Percentiles rank a stretch among this genome's conserved stretches.
Evolutionary conservation across 2,888 invertebrate genomes (phyloP).

Genomic region (Keiferia lycopersicella): DNA sequence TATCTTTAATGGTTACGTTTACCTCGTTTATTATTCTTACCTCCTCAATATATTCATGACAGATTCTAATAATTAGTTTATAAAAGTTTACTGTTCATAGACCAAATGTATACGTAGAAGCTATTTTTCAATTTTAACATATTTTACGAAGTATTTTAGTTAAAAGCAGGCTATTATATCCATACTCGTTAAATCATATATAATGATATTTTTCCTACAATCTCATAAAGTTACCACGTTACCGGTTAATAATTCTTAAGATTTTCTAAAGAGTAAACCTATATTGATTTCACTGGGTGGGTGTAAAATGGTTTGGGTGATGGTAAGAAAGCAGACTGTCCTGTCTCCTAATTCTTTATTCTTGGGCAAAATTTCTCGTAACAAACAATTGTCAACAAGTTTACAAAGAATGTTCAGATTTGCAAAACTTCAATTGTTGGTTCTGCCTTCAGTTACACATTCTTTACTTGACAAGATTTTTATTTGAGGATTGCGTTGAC

Average conservation of each 20-base stretch:
- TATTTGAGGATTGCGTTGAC: not conserved
- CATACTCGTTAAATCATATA: slow-evolving; percentile 42
- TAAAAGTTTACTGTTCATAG: slow-evolving; percentile 25
- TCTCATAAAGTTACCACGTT: slow-evolving; percentile 33
- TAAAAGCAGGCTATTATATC: slow-evolving; percentile 50
- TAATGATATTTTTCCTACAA: slow-evolving; percentile 48
- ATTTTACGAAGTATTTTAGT: slow-evolving; percentile 22
- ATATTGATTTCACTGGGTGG: slow-evolving; percentile 51
- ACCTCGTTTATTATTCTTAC: slow-evolving; percentile 34
- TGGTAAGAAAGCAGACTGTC: slow-evolving; percentile 24
- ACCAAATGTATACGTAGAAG: slow-evolving; percentile 57
- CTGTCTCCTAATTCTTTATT: slow-evolving; percentile 25
- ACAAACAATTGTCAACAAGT: not conserved
- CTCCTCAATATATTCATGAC: slow-evolving; percentile 36
- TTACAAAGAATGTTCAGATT: not conserved
- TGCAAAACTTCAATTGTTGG: not conserved
- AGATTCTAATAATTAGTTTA: slow-evolving; percentile 36
- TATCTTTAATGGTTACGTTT: slow-evolving; percentile 57
- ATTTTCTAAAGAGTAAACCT: slow-evolving; percentile 49
- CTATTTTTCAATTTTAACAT: slow-evolving; percentile 39
- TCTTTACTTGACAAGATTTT: not conserved
- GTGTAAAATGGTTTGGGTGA: slow-evolving; percentile 26
- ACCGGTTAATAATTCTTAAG: slow-evolving; percentile 30
- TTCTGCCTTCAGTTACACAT: not conserved
- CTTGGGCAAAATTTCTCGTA: slow-evolving; percentile 11